Evolutionary conservation across 92 coral and sea anemone species (phyloP).

Genomic region (Epizoanthus fatuus): DNA sequence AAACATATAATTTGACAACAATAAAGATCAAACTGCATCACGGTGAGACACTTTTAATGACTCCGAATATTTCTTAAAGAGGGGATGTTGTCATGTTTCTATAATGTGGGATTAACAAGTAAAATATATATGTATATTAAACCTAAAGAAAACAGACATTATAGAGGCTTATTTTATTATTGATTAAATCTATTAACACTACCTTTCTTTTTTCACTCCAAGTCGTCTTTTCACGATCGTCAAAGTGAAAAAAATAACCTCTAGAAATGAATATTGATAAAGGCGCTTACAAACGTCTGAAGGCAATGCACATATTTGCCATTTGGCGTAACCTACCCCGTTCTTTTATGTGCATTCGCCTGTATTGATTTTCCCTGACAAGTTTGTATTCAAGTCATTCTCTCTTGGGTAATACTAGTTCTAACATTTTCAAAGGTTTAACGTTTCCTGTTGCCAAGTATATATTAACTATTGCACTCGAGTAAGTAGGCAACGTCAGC

Average conservation of each 20-base stretch:
- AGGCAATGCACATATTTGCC: too few relatives aligned
- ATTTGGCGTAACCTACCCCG: too few relatives aligned
- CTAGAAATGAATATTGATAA: neutral
- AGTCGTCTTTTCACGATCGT: neutral
- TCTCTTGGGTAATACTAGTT: too few relatives aligned
- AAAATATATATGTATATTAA: slow-evolving; percentile 5
- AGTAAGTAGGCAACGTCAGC: too few relatives aligned
- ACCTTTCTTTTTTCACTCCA: neutral
- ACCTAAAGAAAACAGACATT: slow-evolving; percentile 11
- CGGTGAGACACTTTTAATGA: neutral
- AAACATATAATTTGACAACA: slow-evolving; percentile 7
- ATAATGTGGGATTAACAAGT: slow-evolving; percentile 24
- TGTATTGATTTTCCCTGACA: too few relatives aligned
- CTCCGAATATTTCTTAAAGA: slow-evolving; percentile 17
- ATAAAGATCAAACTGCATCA: slow-evolving; percentile 2
- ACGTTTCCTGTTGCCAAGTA: too few relatives aligned
- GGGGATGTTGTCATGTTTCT: slow-evolving; percentile 28
- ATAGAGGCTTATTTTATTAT: neutral
- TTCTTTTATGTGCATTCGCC: too few relatives aligned
- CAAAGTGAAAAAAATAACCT: neutral
- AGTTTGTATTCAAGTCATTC: too few relatives aligned
- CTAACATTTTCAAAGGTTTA: too few relatives aligned
- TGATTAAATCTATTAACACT: neutral
- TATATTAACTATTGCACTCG: too few relatives aligned
- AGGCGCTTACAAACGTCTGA: too few relatives aligned